Percentiles rank a stretch among this genome's conserved stretches.
Evolutionary conservation across 2,113 vertebrate genomes (phyloP).

Genomic region (Rissa tridactyla): DNA sequence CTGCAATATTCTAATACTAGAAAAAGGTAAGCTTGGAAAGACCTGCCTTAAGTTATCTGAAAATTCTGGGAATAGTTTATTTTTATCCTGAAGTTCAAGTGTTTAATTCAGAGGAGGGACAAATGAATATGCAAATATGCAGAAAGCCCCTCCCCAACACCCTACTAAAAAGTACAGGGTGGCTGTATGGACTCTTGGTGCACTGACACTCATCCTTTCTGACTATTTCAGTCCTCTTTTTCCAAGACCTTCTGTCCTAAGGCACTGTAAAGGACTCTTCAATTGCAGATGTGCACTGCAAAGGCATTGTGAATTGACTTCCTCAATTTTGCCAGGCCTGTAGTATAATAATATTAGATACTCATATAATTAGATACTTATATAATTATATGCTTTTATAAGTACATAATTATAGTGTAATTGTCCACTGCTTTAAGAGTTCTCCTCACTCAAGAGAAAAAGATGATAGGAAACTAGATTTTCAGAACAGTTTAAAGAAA

Average conservation of each 20-base stretch:
- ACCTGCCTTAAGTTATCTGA: background rate
- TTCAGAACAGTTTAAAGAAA: background rate
- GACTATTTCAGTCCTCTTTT: background rate
- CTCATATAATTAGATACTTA: background rate
- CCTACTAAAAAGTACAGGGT: too few relatives aligned
- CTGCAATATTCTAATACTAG: background rate
- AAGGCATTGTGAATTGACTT: background rate
- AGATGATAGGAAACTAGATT: background rate
- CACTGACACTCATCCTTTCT: background rate
- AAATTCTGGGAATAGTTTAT: background rate
- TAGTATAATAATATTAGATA: background rate
- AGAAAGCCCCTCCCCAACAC: background rate
- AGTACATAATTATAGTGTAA: background rate
- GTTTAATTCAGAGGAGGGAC: background rate
- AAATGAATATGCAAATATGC: background rate
- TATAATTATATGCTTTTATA: background rate
- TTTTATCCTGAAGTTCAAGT: background rate
- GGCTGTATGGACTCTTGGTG: rapidly evolving
- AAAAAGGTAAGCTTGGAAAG: background rate
- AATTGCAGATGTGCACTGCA: background rate
- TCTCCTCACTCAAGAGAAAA: background rate
- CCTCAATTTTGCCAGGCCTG: background rate
- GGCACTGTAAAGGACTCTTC: background rate
- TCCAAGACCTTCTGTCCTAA: background rate
- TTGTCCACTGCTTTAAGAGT: background rate